A percentile compares a stretch with the other conserved stretches of the same genome.
These are phyloP conservation scores for Sclerodermus sp. DNA, from an alignment of 2,888 invertebrate species.

Conservation along the genomic window DNA sequence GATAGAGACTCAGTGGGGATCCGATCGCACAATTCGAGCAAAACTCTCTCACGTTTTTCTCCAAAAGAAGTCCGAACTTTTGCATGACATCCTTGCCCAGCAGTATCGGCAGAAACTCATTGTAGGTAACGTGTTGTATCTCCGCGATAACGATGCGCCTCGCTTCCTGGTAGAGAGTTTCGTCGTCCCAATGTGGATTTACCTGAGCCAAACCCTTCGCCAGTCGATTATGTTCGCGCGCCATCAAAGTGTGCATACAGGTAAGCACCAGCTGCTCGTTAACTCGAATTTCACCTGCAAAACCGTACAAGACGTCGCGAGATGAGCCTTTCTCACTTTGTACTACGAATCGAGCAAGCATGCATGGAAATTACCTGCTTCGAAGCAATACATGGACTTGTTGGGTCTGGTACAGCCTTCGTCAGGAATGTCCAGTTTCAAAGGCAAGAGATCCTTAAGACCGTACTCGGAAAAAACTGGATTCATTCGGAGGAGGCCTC, in stretches of 20 bases:
- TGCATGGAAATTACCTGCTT: slow-evolving; percentile 87
- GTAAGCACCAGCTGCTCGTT: slow-evolving; percentile 89
- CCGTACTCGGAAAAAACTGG: slow-evolving; percentile 86
- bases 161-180: slow-evolving; percentile 85
- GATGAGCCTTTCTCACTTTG: too few relatives aligned
- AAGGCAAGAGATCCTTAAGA: slow-evolving; percentile 81
- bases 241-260: slow-evolving; percentile 90
- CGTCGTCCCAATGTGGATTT: slow-evolving; percentile 93
- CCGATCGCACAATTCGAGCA: too few relatives aligned
- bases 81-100: slow-evolving; percentile 90
- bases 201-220: slow-evolving; percentile 75
- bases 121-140: slow-evolving; percentile 87
- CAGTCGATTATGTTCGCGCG: slow-evolving; percentile 86
- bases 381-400: slow-evolving; percentile 88
- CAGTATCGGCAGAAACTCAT: slow-evolving; percentile 86
- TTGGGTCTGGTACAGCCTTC: slow-evolving; percentile 91
- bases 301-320: too few relatives aligned
- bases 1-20: too few relatives aligned
- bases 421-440: slow-evolving; percentile 87
- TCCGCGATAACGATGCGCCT: slow-evolving; percentile 82
- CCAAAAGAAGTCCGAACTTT: slow-evolving; percentile 81
- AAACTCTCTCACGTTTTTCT: slow-evolving; percentile 69
- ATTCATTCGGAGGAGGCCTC: slow-evolving; percentile 83
- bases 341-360: too few relatives aligned
- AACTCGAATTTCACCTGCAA: slow-evolving; percentile 83